Evolutionary conservation across 2,113 vertebrate genomes (phyloP), one percentile per base, ranked within the genome.

Genomic region (Ptyas mucosa): DNA sequence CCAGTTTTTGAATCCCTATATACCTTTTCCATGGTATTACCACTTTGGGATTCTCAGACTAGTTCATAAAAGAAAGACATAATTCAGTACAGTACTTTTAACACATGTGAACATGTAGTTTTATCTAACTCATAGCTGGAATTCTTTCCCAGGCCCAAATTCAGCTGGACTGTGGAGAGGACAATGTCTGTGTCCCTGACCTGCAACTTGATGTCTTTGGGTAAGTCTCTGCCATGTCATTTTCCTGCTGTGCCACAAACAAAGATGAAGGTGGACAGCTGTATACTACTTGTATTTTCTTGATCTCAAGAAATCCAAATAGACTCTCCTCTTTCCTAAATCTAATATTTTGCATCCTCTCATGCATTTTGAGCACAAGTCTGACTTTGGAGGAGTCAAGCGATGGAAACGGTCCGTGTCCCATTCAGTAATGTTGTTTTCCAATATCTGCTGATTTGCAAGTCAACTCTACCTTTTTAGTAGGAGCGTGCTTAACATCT

Each of bases 141-240:
- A 81, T 26, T 54, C 85, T 93, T 87, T 20, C 14, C 91, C 93
- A 99, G 99, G 98, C 98, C 89, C 98, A 99, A 94, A 99, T 99
- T 94, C 97, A 98, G 96, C 95, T 99, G 96, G 99, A 99, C 96
- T 99, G 99, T 54, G 98, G 98, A 1, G 98, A 99, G 52, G 98
- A 99, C 97, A 99, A 99, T 96, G 98, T 99, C 97, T 99, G 99
- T 87, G 98, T 99, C 75, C 99, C 99, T 81, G 98, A 99, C 95
- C 96, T 99, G 61, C 98, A 98, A 96, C 98, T 99, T 87, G 96
- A 98, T 34, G 98, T 99, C 43, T 96, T 97, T 4, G 98, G 98
- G 99, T 99, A 96, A 98, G 98, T 15, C 6, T n/a, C 1, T 54
- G 14, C 46, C 43, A 9, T n/a, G 51, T 15, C 51, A 49, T 26